Percentiles rank a stretch among this genome's conserved stretches.
These are phyloP conservation scores for Pollenia amentaria DNA, from an alignment of 2,888 invertebrate genomes.

Conservation along the genomic window DNA sequence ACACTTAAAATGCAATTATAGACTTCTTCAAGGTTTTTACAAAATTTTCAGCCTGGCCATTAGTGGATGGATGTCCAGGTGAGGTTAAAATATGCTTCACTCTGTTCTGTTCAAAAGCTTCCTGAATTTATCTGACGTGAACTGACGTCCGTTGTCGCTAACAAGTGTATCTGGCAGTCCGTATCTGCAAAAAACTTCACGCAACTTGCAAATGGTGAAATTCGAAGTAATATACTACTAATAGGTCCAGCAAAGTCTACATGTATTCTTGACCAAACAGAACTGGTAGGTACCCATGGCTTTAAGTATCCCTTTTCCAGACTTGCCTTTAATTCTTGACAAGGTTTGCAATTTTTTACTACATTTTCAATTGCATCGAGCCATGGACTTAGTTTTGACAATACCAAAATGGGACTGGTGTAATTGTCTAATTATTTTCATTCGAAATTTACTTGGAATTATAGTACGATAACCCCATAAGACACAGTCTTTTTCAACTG, in stretches of 20 bases:
- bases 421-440: background rate
- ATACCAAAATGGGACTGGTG: constrained; percentile 27
- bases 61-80: background rate
- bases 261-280: too few species aligned
- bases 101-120: too few species aligned
- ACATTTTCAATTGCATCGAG: too few species aligned
- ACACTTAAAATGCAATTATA: constrained; percentile 16
- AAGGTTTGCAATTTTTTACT: too few species aligned
- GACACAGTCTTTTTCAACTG: constrained; percentile 31
- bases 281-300: too few species aligned
- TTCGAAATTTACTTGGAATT: constrained; percentile 9
- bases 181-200: constrained; percentile 17
- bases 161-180: constrained; percentile 3
- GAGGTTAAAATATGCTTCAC: constrained; percentile 14
- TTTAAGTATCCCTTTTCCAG: too few species aligned
- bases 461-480: constrained; percentile 28
- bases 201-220: too few species aligned
- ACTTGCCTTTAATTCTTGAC: too few species aligned
- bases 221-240: too few species aligned
- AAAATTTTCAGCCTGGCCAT: too few species aligned
- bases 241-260: too few species aligned
- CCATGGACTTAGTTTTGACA: constrained; percentile 35
- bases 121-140: too few species aligned
- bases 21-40: constrained; percentile 15
- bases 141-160: background rate